Evolutionary conservation across 2,113 vertebrate genomes (phyloP).

Genomic region (Oriolus oriolus): DNA sequence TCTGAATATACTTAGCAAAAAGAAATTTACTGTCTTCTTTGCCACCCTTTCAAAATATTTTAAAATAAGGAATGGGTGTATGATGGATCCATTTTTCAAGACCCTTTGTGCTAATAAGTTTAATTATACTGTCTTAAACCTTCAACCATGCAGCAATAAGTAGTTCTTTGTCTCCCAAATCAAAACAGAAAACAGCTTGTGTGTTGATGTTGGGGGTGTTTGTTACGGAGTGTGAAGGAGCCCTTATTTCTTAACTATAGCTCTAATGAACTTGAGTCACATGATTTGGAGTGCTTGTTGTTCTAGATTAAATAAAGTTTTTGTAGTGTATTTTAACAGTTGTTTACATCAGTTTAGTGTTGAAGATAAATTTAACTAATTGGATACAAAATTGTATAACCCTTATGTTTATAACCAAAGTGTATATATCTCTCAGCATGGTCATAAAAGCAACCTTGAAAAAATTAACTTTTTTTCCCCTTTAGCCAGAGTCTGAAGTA

Average conservation of each 20-base stretch:
- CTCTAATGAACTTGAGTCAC: neutral
- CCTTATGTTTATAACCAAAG: neutral
- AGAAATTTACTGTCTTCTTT: neutral
- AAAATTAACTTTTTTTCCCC: neutral
- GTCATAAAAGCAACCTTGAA: neutral
- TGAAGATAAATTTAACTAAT: neutral
- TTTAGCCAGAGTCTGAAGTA: conserved; percentile 82
- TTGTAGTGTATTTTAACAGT: neutral
- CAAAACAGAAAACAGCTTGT: neutral
- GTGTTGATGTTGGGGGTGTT: neutral
- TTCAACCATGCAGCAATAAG: neutral
- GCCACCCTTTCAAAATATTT: neutral
- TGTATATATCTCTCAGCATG: neutral
- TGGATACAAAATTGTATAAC: neutral
- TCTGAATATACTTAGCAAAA: neutral
- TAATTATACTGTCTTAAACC: neutral
- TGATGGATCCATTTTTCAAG: neutral
- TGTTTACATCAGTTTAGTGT: neutral
- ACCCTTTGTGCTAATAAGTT: neutral
- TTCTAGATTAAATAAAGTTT: neutral
- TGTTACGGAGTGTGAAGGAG: neutral
- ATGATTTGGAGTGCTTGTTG: neutral
- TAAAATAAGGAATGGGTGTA: neutral
- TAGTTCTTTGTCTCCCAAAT: neutral
- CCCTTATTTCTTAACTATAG: neutral